Conservation (phyloP, 2,888 invertebrate genomes). For the Ectropis crepuscularia region DNA sequence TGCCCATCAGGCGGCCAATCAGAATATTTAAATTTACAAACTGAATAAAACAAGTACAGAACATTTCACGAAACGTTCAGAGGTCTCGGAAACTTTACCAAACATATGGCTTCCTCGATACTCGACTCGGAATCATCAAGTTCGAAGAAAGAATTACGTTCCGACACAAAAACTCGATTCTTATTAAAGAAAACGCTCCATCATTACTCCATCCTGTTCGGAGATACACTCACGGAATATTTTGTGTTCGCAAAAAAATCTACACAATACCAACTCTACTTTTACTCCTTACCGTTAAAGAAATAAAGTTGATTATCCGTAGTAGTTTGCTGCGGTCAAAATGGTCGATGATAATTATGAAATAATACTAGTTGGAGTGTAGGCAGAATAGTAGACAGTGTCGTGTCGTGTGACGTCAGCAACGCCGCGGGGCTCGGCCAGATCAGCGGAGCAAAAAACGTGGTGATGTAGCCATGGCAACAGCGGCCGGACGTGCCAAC, state of each 20-base stretch:
- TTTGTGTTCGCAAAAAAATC: conserved; percentile 41
- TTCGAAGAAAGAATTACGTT: conserved; percentile 40
- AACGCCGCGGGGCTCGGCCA: conserved; percentile 54
- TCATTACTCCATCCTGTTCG: conserved; percentile 47
- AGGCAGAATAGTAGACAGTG: conserved; percentile 34
- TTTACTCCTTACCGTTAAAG: neutral
- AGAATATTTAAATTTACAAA: too few relatives aligned
- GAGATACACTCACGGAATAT: conserved; percentile 49
- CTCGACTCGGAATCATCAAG: conserved; percentile 10
- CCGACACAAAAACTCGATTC: conserved; percentile 46
- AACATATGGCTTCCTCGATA: conserved; percentile 3
- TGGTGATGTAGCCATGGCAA: conserved; percentile 45
- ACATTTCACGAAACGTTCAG: too few relatives aligned
- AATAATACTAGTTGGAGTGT: conserved; percentile 46
- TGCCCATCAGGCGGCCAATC: too few relatives aligned
- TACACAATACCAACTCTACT: conserved; percentile 7
- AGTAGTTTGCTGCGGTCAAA: conserved; percentile 26
- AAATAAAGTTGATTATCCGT: conserved; percentile 11
- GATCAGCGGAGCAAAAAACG: conserved; percentile 48
- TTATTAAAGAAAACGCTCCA: conserved; percentile 50
- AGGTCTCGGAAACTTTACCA: neutral
- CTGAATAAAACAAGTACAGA: too few relatives aligned
- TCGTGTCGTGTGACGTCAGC: conserved; percentile 56
- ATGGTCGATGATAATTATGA: conserved; percentile 31
- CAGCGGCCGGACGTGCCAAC: conserved; percentile 19